These are phyloP conservation scores for Gnatocerus cornutus DNA, from an alignment of 2,888 invertebrate species.

Conservation along the genomic window DNA sequence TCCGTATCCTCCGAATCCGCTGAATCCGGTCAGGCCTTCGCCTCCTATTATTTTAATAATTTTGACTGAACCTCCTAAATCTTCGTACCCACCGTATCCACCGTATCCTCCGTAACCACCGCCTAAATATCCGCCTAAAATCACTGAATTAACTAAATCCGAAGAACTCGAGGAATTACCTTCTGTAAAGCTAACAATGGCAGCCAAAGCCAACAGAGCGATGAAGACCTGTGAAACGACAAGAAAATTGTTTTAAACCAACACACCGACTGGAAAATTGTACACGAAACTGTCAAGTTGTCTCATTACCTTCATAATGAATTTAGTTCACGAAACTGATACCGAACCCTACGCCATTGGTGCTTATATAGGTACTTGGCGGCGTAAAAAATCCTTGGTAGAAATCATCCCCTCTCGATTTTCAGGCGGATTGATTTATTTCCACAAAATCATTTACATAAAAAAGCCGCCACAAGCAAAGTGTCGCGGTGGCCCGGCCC, in stretches of 20 bases:
- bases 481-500: constrained; percentile 33
- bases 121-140: constrained; percentile 40
- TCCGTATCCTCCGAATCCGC: constrained; percentile 28
- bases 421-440: constrained; percentile 27
- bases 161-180: constrained; percentile 39
- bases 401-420: constrained; percentile 42
- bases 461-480: constrained; percentile 29
- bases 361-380: constrained; percentile 26
- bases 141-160: background rate
- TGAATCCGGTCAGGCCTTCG: constrained; percentile 26
- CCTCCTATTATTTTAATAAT: constrained; percentile 23
- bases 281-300: constrained; percentile 13
- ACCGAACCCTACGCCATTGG: constrained; percentile 20
- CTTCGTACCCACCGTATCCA: constrained; percentile 69
- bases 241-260: constrained; percentile 24
- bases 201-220: constrained; percentile 59
- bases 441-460: constrained; percentile 40
- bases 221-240: constrained; percentile 57
- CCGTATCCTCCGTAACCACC: constrained; percentile 44
- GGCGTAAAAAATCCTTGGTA: constrained; percentile 38
- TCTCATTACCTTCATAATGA: constrained; percentile 40
- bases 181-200: constrained; percentile 52
- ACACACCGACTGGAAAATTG: constrained; percentile 24
- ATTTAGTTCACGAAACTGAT: constrained; percentile 38
- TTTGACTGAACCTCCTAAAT: constrained; percentile 61